Evolutionary conservation across 2,888 invertebrate species (phyloP), one percentile per base, ranked within the genome.

Genomic region (Hipparchia semele): DNA sequence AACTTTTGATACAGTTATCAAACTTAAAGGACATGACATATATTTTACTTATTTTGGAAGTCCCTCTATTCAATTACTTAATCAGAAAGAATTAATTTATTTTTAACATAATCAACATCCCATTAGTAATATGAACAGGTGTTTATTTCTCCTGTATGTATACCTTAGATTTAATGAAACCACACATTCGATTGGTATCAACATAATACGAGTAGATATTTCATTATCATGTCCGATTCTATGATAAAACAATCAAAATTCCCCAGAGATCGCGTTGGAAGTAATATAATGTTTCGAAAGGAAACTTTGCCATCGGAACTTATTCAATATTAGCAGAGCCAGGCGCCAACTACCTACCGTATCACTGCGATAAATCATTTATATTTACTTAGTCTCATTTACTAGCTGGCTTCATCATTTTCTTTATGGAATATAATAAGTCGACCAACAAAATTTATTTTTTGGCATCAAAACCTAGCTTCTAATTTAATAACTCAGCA

Each of bases 211-310:
- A 23, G 23, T 23, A 23, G 23, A 1, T 23, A 76, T 74, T 76
- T 74, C 56, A 76, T 73, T 68, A 76, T 72, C 71, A 78, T 77
- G 76, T 80, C 77, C 70, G 73, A 73, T 74, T 75, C 75, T 80
- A 79, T 85, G 85, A 87, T 87, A 87, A 84, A 86, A 90, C 84
- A 87, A 92, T 92, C 89, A 88, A 89, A 90, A 91, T 92, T 91
- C 90, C 83, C 80, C 80, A 82, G 86, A 86, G 86, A 83, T 86
- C 84, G 79, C 75, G 81, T 85, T 81, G 76, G 83, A 90, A 90
- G 87, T 88, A 90, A 92, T 92, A 91, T 91, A 90, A 92, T 92
- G 91, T 90, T 92, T 87, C 87, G 84, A 80, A 83, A 80, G 83
- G 84, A 86, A 92, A 92, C 87, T 92, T 92, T 83, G 76, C 81